Base-by-base conservation (phyloP, 1,140 invertebrate genomes). In the Scaptomyza graminum region DNA sequence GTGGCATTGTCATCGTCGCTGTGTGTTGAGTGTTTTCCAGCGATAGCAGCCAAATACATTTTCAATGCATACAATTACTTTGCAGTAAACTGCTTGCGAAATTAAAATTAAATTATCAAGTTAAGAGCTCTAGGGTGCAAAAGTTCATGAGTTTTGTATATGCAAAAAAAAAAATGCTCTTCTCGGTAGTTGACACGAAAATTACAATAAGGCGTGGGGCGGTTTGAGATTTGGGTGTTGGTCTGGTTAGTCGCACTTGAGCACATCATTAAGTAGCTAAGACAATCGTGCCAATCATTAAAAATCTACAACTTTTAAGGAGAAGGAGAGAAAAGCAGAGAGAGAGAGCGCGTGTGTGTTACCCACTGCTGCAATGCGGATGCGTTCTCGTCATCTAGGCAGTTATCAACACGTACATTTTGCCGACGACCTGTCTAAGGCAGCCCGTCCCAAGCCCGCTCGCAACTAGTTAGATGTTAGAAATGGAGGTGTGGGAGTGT, bases 261-360 rank as follows among this genome's bases (percentile, higher is more conserved):
- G 79, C 78, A 75, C 75, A 77, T 88, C 76, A 83, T 87, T 87
- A 87, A 87, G 83, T 87, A 88, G 83, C 83, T 76, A 79, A 87
- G 83, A 87, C 83, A 87, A 87, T 87, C 83, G 83, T 87, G 83
- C 83, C 83, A 87, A 87, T 87, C 83, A 87, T 87, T 87, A 87
- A 87, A 87, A 87, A 87, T 89, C 84, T 88, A 41, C 4, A 41
- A 12, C 28, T 31, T 22, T 22, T 11, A 9, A 12, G 37, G 37
- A 41, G 37, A 39, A 3, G 5, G 8, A n/a, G 37, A 39, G 37
- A 3, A 12, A 39, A 12, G 37, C 7, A n/a, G 71, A 50, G 68
- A 11, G 60, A 60, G 51, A 57, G 79, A 87, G 82, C 68, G 83
- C 74, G 41, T 61, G 41, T 83, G 41, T 61, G 46, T 78, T 78